Conservation (phyloP, 2,797 vertebrate genomes). For the Gymnopithys bicolor region DNA sequence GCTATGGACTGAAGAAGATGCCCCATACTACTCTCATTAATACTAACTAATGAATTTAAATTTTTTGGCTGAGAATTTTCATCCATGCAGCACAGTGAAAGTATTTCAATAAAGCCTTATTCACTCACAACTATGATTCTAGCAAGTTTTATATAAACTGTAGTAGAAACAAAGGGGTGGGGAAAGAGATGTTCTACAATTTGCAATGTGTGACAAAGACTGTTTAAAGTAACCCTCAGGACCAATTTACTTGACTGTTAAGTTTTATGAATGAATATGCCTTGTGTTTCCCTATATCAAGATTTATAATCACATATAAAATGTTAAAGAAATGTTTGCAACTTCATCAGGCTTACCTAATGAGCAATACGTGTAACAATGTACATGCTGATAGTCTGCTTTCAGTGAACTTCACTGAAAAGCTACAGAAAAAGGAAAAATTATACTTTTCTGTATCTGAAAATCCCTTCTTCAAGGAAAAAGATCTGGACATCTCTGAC, state of each 20-base stretch:
- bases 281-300: not conserved
- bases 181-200: not conserved
- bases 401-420: not conserved
- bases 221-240: not conserved
- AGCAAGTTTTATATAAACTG: not conserved
- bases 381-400: not conserved
- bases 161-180: not conserved
- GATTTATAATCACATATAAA: not conserved
- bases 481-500: not conserved
- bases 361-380: not conserved
- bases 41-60: not conserved
- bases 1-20: not conserved
- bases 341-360: not conserved
- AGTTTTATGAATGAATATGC: not conserved
- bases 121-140: not conserved
- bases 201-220: not conserved
- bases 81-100: not conserved
- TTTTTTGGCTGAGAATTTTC: not conserved
- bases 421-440: not conserved
- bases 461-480: not conserved
- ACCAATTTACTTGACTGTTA: not conserved
- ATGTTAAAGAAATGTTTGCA: not conserved
- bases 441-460: not conserved
- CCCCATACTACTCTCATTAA: not conserved
- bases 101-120: not conserved